A percentile compares a stretch with the other conserved stretches of the same genome.
Conservation (phyloP, 2,888 invertebrate genomes). For the Cenopis cana region DNA sequence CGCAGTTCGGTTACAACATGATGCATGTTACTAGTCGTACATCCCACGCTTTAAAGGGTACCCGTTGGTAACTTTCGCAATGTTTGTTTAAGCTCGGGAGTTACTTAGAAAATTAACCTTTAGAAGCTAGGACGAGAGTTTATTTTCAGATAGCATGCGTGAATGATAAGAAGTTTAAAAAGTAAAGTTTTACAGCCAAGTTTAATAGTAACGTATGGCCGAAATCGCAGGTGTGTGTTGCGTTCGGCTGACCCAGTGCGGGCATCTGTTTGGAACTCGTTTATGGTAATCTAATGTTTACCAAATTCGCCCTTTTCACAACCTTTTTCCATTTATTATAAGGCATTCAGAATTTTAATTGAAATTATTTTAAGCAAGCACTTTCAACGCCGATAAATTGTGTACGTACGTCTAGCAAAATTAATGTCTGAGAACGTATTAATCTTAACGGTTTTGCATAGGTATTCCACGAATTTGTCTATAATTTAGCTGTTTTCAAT, state of each 20-base stretch:
- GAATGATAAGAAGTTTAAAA: conserved; percentile 15
- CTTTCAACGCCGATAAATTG: conserved; percentile 15
- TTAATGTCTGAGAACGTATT: conserved; percentile 13
- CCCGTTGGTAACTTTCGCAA: conserved; percentile 29
- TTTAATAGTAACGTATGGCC: conserved; percentile 54
- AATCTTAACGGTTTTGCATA: too few relatives aligned
- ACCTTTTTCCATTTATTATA: conserved; percentile 27
- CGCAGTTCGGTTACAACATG: conserved; percentile 57
- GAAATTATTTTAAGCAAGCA: conserved; percentile 15
- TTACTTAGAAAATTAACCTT: not conserved
- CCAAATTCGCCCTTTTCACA: conserved; percentile 37
- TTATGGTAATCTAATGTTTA: conserved; percentile 41
- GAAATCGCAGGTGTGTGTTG: conserved; percentile 58
- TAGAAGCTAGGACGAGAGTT: conserved; percentile 16
- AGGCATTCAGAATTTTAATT: conserved; percentile 30
- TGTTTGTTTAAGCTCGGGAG: not conserved
- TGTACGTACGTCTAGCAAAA: not conserved
- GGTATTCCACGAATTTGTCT: conserved; percentile 30
- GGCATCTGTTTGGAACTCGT: conserved; percentile 54
- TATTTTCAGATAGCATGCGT: not conserved
- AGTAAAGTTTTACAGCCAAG: conserved; percentile 48
- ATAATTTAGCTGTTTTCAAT: conserved; percentile 20
- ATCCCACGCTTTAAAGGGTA: conserved; percentile 43
- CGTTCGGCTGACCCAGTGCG: conserved; percentile 60
- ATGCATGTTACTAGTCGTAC: conserved; percentile 49